Evolutionary conservation across 2,797 vertebrate species (phyloP), one percentile per base, ranked within the genome.

Genomic region (Alcedo quadribrachys): DNA sequence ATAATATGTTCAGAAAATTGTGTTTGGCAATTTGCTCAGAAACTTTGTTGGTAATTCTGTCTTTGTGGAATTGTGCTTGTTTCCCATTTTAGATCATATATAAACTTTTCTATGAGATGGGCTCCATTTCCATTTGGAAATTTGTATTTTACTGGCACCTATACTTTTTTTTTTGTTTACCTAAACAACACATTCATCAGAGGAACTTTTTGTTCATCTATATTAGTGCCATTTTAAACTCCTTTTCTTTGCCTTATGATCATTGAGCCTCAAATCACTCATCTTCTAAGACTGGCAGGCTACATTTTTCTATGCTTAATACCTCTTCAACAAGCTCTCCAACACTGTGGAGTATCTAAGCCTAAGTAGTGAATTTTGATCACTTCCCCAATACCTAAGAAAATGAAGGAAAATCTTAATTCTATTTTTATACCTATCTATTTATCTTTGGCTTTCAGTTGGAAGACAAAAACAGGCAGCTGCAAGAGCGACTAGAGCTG

Each of bases 391-490:
- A 37, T 40, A 33, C 20, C 14, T 37, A 27, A 37, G 50, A 66
- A 76, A 81, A 4, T 4, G 27, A 74, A 46, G 20, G 25, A 48
- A 82, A 55, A 28, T 60, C n/a, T 77, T 90, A 28, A 66, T 46
- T 62, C 35, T 76, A 13, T n/a, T 46, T 33, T 35, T 13, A 65
- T 86, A 40, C 5, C 62, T 73, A 21, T 48, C 89, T 71, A 24
- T 87, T 28, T 71, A 0, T 71, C 68, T 84, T 62, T 79, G 74
- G 32, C 33, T 88, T 94, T 85, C 96, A 99, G 99, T 98, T 99
- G 98, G 99, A 99, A 98, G 99, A 99, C 95, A 99, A 99, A 97
- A 99, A 99, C 97, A 97, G 99, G 81, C 99, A 99, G 96, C 97
- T 99, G 48, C 99, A 99, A 96, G 99, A 99, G 92, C 98, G 99